These are phyloP conservation scores for Rhynchophorus ferrugineus DNA, from an alignment of 1,140 invertebrate genomes.

Conservation along the genomic window DNA sequence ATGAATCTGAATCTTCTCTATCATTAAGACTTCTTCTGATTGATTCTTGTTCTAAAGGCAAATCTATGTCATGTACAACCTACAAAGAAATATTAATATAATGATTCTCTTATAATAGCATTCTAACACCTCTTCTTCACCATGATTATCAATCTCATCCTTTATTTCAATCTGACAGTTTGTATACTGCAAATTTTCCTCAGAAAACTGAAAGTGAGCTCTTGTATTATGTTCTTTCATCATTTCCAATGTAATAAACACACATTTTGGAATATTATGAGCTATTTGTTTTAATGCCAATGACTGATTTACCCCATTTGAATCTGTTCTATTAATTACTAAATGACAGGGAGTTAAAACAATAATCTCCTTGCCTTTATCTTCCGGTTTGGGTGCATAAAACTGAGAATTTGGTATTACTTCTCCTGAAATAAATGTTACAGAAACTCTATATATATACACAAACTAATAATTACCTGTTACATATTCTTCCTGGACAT, in stretches of 20 bases:
- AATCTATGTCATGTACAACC: too few species aligned
- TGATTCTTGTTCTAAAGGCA: too few species aligned
- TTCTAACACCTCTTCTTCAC: too few species aligned
- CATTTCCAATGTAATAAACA: slow-evolving; percentile 27
- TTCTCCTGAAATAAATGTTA: slow-evolving; percentile 7
- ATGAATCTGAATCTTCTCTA: too few species aligned
- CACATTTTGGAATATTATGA: slow-evolving; percentile 31
- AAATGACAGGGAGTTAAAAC: slow-evolving; percentile 26
- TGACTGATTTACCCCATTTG: slow-evolving; percentile 5
- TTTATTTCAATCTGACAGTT: too few species aligned
- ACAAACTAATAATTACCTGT: slow-evolving; percentile 5
- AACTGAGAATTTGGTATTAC: slow-evolving; percentile 29
- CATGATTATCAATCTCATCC: too few species aligned
- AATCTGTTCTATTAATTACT: slow-evolving; percentile 19
- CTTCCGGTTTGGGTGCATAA: slow-evolving; percentile 25
- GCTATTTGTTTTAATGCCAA: slow-evolving; percentile 31
- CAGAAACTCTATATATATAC: not conserved
- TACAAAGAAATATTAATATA: too few species aligned
- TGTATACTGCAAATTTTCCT: too few species aligned
- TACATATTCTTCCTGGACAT: slow-evolving; percentile 28
- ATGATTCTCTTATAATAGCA: too few species aligned
- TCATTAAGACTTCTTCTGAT: too few species aligned
- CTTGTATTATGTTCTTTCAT: too few species aligned
- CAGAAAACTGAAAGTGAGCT: too few species aligned
- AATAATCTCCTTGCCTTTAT: slow-evolving; percentile 28